These are phyloP conservation scores for Passerculus sandwichensis DNA, from an alignment of 2,797 vertebrate species.

Conservation along the genomic window DNA sequence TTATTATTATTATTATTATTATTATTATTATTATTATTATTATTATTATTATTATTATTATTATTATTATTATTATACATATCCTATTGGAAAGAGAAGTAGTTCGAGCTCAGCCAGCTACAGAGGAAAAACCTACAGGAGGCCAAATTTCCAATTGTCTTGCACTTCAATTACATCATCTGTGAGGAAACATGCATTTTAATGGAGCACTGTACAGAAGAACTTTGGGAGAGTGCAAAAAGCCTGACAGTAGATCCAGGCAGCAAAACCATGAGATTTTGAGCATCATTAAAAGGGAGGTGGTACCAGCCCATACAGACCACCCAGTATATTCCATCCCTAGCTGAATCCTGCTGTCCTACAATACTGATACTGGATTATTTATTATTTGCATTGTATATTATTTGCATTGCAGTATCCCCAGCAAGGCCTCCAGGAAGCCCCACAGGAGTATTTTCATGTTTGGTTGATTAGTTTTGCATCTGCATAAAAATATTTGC, in stretches of 20 bases:
- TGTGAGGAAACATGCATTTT: constrained; percentile 19
- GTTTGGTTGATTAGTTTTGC: constrained; percentile 60
- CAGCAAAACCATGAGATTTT: background rate
- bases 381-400: background rate
- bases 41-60: no score
- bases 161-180: constrained; percentile 17
- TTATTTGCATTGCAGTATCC: constrained; percentile 1
- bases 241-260: background rate
- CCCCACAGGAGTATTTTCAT: background rate
- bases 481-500: constrained; percentile 60
- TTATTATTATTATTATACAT: no score
- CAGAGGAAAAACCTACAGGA: constrained; percentile 14
- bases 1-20: no score
- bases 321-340: background rate
- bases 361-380: background rate
- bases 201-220: background rate
- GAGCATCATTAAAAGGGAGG: background rate
- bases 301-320: background rate
- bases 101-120: background rate
- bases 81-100: background rate
- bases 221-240: background rate
- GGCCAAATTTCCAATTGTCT: constrained; percentile 45
- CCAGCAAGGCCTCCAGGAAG: constrained; percentile 47
- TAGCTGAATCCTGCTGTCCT: background rate
- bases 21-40: no score